phyloP scores from a whole-genome alignment of 2,113 vertebrate genomes.

The Callaeas wilsoni region DNA sequence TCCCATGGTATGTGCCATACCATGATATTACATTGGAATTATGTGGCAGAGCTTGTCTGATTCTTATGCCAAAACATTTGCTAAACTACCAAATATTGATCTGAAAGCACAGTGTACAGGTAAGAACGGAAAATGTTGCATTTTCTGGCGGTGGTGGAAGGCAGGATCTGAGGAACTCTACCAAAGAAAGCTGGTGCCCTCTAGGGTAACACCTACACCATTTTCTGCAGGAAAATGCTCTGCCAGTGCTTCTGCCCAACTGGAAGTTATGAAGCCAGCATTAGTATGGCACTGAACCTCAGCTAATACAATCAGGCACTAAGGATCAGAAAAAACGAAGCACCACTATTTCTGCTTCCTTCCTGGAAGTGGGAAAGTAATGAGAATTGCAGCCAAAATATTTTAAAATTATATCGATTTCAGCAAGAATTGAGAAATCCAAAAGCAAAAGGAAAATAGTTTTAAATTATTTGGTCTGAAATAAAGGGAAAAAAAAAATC shows the following conservation, averaged over 20 bases:
- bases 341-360: not conserved
- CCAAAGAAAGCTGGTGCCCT: not conserved
- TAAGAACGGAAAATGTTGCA: not conserved
- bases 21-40: fast-evolving
- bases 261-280: not conserved
- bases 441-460: not conserved
- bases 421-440: not conserved
- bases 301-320: not conserved
- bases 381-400: not conserved
- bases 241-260: not conserved
- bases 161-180: not conserved
- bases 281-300: not conserved
- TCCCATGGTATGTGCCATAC: not conserved
- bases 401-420: not conserved
- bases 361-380: not conserved
- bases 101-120: not conserved
- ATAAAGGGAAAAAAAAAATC: not conserved
- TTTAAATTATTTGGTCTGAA: not conserved
- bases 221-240: not conserved
- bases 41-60: not conserved
- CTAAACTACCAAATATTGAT: not conserved
- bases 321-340: not conserved
- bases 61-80: not conserved
- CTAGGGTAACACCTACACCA: not conserved
- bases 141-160: not conserved